Evolutionary conservation across 2,113 vertebrate species (phyloP), one percentile per base, ranked within the genome.

Genomic region (Ceyx melanurus): DNA sequence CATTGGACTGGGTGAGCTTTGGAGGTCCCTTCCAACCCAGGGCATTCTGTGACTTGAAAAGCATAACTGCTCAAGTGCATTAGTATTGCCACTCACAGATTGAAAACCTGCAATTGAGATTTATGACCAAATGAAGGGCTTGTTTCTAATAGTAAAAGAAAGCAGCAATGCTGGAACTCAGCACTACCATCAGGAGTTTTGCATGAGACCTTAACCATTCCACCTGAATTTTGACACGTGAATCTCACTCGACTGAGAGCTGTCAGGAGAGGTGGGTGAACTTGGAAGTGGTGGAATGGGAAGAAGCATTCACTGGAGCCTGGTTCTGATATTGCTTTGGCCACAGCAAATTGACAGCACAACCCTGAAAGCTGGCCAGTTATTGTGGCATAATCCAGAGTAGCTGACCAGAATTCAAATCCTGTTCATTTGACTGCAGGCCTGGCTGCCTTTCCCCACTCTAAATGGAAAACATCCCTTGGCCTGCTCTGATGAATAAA

Each of bases 391-490:
- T 58, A 19, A 80, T 22, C 43, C 53, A 8, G 61, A 58, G 56
- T 4, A 25, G 20, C 50, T 31, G 18, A 33, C 15, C 81, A 75
- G 67, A 14, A 33, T 42, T 83, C 43, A 28, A 3, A 21, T 16
- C 79, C 65, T 86, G 57, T 43, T 78, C 16, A 0, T 76, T 79
- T 61, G 57, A 31, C 46, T 53, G 57, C 6, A 64, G 53, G 70
- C 64, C 86, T 86, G 54, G 70, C 89, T 83, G 75, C 3, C 6
- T 74, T 77, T 95, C 93, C 77, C 77, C 76, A 50, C 51, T 35
- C 61, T 45, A 88, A 94, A 93, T 92, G 81, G 75, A 78, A 90
- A 94, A 33, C 80, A 83, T 88, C 83, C 86, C 83, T 10, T 72
- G 53, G 56, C 86, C 45, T 72, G 80, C 58, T 45, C 70, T 65